Evolutionary conservation across 1,140 invertebrate species (phyloP).

Genomic region (Cataglyphis hispanica): DNA sequence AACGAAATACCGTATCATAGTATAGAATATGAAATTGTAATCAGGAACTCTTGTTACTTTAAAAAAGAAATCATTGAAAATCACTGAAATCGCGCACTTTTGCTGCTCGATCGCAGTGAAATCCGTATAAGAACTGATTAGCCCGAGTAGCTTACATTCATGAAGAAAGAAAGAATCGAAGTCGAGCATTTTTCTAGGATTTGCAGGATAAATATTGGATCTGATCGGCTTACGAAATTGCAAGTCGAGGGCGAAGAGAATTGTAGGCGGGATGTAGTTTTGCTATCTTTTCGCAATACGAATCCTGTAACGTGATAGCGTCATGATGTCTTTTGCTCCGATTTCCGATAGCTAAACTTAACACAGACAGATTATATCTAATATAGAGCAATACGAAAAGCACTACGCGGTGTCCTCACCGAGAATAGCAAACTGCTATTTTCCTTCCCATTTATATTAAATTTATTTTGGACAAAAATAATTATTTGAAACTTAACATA

Average conservation of each 20-base stretch:
- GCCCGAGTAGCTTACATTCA: neutral
- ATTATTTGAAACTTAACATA: neutral
- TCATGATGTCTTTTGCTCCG: neutral
- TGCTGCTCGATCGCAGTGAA: neutral
- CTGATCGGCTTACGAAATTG: constrained; percentile 2
- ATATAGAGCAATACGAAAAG: constrained; percentile 35
- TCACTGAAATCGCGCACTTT: neutral
- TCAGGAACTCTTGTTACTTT: neutral
- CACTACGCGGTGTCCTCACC: neutral
- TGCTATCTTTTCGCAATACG: constrained; percentile 2
- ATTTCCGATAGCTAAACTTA: constrained; percentile 53
- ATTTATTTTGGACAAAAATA: neutral
- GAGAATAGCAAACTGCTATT: constrained; percentile 12
- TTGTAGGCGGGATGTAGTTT: neutral
- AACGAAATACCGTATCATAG: neutral
- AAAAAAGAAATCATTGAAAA: neutral
- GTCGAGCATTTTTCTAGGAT: neutral
- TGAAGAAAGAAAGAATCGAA: neutral
- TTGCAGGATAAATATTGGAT: neutral
- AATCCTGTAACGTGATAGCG: constrained; percentile 36
- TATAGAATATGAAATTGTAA: neutral
- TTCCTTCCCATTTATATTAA: neutral
- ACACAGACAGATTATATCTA: constrained; percentile 6
- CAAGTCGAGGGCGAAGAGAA: constrained; percentile 4
- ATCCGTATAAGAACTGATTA: neutral